phyloP scores from a whole-genome alignment of 2,797 vertebrate genomes.

The Oreortyx pictus region DNA sequence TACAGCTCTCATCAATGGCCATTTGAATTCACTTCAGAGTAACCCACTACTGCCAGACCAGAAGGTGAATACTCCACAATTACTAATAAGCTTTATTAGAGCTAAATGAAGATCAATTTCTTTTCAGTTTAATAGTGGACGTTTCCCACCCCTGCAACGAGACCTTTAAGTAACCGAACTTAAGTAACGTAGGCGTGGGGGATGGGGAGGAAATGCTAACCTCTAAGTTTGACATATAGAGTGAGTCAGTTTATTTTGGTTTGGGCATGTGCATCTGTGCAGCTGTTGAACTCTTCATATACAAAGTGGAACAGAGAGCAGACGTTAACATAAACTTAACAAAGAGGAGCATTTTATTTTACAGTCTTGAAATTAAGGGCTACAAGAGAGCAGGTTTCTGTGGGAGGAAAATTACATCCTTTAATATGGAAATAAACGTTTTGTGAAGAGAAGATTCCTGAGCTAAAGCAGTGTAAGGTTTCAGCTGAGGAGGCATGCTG shows the following conservation, averaged over 20 bases:
- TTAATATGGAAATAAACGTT: conserved; percentile 44
- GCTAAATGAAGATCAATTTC: conserved; percentile 66
- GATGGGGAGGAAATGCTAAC: conserved; percentile 14
- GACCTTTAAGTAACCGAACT: conserved; percentile 4
- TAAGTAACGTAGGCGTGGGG: neutral
- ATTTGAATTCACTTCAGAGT: conserved; percentile 99
- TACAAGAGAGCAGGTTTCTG: conserved; percentile 2
- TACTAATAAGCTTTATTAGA: conserved; percentile 81
- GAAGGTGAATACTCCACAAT: conserved; percentile 89
- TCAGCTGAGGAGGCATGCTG: conserved; percentile 41
- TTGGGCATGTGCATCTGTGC: conserved; percentile 15
- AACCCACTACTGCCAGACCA: conserved; percentile 99
- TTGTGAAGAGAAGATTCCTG: conserved; percentile 56
- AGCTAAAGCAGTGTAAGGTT: conserved; percentile 7
- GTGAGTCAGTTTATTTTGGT: conserved; percentile 20
- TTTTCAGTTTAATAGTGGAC: conserved; percentile 40
- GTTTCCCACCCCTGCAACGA: conserved; percentile 7
- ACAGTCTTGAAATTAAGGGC: conserved; percentile 44
- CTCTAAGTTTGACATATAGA: neutral
- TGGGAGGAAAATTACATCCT: conserved; percentile 47
- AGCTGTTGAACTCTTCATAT: neutral
- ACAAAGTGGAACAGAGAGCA: neutral
- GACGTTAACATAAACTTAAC: neutral
- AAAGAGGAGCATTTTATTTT: conserved; percentile 27
- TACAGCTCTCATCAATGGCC: conserved; percentile 99